A percentile compares a stretch with the other conserved stretches of the same genome.
These are phyloP conservation scores for Acipenser ruthenus DNA, from an alignment of 2,797 vertebrate species.

Conservation along the genomic window DNA sequence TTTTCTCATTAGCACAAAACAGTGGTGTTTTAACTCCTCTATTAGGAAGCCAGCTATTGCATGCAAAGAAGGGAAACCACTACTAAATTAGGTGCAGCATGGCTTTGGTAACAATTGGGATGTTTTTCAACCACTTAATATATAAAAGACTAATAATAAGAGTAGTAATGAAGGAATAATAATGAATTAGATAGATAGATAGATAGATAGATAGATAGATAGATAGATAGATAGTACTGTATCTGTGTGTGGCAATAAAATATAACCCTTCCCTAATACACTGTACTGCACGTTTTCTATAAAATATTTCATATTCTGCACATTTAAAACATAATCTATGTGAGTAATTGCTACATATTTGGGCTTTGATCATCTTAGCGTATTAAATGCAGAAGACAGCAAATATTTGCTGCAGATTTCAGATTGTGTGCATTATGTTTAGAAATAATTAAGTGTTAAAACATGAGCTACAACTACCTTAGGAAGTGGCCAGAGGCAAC, in stretches of 20 bases:
- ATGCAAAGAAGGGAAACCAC: conserved; percentile 22
- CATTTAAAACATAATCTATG: conserved; percentile 11
- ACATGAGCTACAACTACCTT: conserved; percentile 13
- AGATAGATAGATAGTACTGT: conserved; percentile 6
- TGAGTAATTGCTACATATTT: conserved; percentile 12
- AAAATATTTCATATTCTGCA: conserved; percentile 9
- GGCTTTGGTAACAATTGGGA: too few relatives aligned
- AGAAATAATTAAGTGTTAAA: conserved; percentile 16
- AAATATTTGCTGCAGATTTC: conserved; percentile 10
- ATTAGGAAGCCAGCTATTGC: conserved; percentile 41
- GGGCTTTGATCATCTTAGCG: conserved; percentile 14
- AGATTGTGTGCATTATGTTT: conserved; percentile 15
- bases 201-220: conserved; percentile 9
- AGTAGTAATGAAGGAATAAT: too few relatives aligned
- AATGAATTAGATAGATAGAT: conserved; percentile 13
- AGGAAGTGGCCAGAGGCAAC: conserved; percentile 11
- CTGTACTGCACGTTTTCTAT: neutral
- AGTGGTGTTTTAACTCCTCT: conserved; percentile 36
- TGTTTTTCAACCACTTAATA: too few relatives aligned
- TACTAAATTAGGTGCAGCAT: too few relatives aligned
- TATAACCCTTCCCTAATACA: neutral
- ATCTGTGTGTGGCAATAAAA: neutral
- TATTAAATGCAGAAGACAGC: conserved; percentile 12
- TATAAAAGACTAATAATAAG: too few relatives aligned
- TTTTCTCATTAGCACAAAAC: conserved; percentile 55